Percentiles rank a stretch among this genome's conserved stretches.
Conservation (phyloP, 2,797 vertebrate genomes). For the Schizopygopsis pylzovi region DNA sequence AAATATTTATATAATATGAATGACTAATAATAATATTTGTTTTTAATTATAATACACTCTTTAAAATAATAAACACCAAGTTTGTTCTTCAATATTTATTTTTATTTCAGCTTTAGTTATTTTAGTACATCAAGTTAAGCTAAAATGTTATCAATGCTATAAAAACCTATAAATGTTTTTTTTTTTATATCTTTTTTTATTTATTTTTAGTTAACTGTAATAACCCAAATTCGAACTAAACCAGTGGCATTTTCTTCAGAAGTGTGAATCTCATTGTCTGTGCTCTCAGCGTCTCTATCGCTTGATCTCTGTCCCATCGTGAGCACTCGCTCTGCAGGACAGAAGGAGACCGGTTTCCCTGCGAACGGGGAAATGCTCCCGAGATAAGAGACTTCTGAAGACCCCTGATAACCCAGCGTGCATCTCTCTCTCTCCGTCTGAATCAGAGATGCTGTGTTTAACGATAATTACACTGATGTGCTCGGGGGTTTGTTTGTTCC, state of each 20-base stretch:
- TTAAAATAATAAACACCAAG: too few species aligned
- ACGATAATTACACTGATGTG: constrained; percentile 26
- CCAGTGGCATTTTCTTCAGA: background rate
- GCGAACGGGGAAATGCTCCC: background rate
- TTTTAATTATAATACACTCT: too few species aligned
- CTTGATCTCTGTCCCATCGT: background rate
- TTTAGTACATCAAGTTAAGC: background rate
- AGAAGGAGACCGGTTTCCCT: background rate
- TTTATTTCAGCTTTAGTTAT: background rate
- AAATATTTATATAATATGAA: too few species aligned
- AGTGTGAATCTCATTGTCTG: background rate
- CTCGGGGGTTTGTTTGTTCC: constrained; percentile 1
- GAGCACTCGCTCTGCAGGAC: background rate
- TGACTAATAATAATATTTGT: too few species aligned
- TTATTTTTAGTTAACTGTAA: background rate
- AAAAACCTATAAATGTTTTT: background rate
- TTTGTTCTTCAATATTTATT: too few species aligned
- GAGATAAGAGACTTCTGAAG: constrained; percentile 17
- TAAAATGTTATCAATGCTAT: background rate
- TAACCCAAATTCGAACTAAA: background rate
- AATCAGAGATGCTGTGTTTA: constrained; percentile 46
- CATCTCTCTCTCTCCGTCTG: constrained; percentile 18
- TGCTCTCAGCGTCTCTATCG: background rate
- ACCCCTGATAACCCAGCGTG: background rate
- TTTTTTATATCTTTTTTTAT: background rate